Conservation (phyloP, 1,140 invertebrate species). For the Xylocopa sonorina region DNA sequence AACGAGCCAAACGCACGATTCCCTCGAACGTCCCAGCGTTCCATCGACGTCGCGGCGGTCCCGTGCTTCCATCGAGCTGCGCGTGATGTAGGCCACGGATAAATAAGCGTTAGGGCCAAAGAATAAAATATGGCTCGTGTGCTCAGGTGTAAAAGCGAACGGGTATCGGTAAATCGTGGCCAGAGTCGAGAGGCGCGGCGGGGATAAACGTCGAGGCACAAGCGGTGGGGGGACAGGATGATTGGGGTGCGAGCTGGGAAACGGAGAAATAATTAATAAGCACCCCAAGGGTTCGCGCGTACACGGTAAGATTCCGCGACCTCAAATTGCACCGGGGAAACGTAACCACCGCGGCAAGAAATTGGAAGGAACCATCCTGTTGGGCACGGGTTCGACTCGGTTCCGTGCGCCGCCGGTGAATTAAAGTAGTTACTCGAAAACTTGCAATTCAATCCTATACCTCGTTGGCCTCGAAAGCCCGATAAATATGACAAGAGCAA, state of each 20-base stretch:
- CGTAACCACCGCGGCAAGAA: conserved; percentile 18
- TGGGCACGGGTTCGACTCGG: neutral
- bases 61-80: conserved; percentile 21
- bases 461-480: neutral
- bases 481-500: conserved; percentile 28
- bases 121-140: conserved; percentile 54
- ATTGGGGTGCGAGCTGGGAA: conserved; percentile 11
- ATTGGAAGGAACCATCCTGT: conserved; percentile 24
- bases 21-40: conserved; percentile 31
- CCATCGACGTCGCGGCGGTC: conserved; percentile 45
- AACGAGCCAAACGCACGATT: conserved; percentile 1
- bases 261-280: conserved; percentile 59
- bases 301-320: conserved; percentile 13
- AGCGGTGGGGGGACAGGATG: conserved; percentile 2
- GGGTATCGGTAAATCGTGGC: conserved; percentile 6
- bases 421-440: conserved; percentile 39
- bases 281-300: conserved; percentile 22
- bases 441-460: conserved; percentile 29
- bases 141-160: conserved; percentile 38
- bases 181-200: conserved; percentile 34
- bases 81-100: conserved; percentile 59
- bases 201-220: neutral
- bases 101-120: conserved; percentile 59
- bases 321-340: conserved; percentile 39
- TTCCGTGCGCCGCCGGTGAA: neutral